Conservation (phyloP, 2,797 vertebrate species). For the Notolabrus celidotus region DNA sequence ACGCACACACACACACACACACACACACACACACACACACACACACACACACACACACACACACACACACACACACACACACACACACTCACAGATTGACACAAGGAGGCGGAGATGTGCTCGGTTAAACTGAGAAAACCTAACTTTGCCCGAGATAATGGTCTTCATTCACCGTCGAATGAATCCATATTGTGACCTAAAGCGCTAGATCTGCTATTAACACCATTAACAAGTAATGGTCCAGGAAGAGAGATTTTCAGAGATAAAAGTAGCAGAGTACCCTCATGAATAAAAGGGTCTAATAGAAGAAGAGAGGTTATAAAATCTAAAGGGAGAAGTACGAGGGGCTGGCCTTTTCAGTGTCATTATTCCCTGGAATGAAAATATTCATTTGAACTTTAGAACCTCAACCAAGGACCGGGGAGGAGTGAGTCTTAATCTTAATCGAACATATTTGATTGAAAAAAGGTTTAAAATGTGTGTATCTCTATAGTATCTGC, state of each 20-base stretch:
- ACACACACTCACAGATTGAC: constrained; percentile 28
- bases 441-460: neutral
- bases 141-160: constrained; percentile 67
- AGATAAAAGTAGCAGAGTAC: constrained; percentile 51
- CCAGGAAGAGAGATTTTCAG: constrained; percentile 55
- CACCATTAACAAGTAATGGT: constrained; percentile 77
- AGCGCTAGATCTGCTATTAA: constrained; percentile 74
- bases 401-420: constrained; percentile 9
- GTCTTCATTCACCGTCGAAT: constrained; percentile 75
- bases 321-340: constrained; percentile 11
- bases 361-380: constrained; percentile 6
- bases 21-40: constrained; percentile 22
- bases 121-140: constrained; percentile 66
- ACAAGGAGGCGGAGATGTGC: constrained; percentile 56
- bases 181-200: constrained; percentile 73
- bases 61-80: constrained; percentile 15
- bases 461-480: neutral
- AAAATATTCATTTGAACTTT: constrained; percentile 5
- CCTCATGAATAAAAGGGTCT: constrained; percentile 51
- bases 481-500: neutral
- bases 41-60: constrained; percentile 3
- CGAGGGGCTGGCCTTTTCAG: constrained; percentile 1
- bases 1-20: neutral
- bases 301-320: constrained; percentile 48
- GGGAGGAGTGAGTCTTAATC: neutral